Base-by-base conservation (phyloP, 2,113 vertebrate genomes). In the Pelusios castaneus region DNA sequence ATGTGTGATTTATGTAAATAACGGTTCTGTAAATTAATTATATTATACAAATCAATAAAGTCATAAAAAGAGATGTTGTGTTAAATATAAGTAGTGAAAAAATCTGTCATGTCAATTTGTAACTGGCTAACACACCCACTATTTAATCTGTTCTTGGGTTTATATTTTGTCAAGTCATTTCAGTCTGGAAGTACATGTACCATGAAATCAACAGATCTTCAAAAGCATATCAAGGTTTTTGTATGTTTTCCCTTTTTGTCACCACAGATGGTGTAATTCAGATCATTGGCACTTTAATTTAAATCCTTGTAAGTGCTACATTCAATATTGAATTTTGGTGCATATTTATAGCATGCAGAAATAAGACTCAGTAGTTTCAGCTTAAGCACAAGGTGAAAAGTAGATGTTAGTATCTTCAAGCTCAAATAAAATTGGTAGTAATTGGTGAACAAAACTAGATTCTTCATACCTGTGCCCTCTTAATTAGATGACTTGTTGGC, bases 221-320 rank as follows among this genome's bases (percentile, higher is more conserved):
- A 96, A 95, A 93, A 60, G 52, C 0, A 0, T 93, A 91, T 92
- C 75, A 89, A 90, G 82, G 78, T 93, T 92, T 55, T 84, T 93
- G n/a, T 60, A 80, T 93, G 80, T 84, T 95, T 94, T 94, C 56
- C n/a, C 85, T 91, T 55, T 91, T 93, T 93, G 90, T 91, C 94
- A 84, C 82, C 60, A 95, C 96, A 97, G 94, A 96, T 95, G 94
- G 89, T 96, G 16, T 10, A 55, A 89, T 84, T 95, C 90, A 96
- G 80, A 76, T 94, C 75, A 43, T 4, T 63, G 60, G 63, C 94
- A 96, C 81, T 95, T 94, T 54, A 34, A 88, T 83, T 95, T 87
- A 80, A 95, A 93, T 87, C 58, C 90, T 75, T 84, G 83, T 82
- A 88, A 94, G 70, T 86, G 52, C 94, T 96, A 89, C 12, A 93